phyloP scores from a whole-genome alignment of 2,113 vertebrate species.

The Trinectes maculatus region DNA sequence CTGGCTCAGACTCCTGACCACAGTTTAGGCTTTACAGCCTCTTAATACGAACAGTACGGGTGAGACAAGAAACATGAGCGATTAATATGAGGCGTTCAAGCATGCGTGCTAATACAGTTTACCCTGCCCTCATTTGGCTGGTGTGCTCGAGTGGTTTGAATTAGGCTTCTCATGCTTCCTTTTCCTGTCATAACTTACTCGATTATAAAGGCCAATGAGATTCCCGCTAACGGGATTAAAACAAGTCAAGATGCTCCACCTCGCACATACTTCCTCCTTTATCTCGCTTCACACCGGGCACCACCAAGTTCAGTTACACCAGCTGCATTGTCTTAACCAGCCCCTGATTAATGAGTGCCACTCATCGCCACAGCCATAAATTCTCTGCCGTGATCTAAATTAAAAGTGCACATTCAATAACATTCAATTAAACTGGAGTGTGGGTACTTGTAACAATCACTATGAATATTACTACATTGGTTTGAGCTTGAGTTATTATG shows the following conservation, averaged over 20 bases:
- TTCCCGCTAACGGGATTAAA: no score
- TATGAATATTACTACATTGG: constrained; percentile 39
- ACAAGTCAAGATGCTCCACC: background rate
- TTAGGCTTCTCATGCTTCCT: constrained; percentile 19
- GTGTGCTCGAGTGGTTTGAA: background rate
- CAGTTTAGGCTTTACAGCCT: constrained; percentile 29
- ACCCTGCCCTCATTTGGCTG: background rate
- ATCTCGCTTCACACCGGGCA: constrained; percentile 1
- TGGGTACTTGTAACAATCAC: constrained; percentile 7
- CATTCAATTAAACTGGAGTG: constrained; percentile 46
- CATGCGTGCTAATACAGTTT: constrained; percentile 3
- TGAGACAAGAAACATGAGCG: background rate
- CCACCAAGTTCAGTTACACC: constrained; percentile 14
- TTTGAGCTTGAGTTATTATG: constrained; percentile 54
- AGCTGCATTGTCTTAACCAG: constrained; percentile 37
- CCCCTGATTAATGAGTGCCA: constrained; percentile 35
- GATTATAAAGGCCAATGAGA: constrained; percentile 4
- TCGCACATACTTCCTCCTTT: background rate
- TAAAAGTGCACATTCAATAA: constrained; percentile 53
- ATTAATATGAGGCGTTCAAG: background rate
- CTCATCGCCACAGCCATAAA: constrained; percentile 25
- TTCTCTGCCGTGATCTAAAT: constrained; percentile 33
- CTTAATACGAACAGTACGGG: constrained; percentile 31
- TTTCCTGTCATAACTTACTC: constrained; percentile 1
- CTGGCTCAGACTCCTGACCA: constrained; percentile 44